These are phyloP conservation scores for Epistrophella euchroma DNA, from an alignment of 2,888 invertebrate genomes.

Conservation along the genomic window DNA sequence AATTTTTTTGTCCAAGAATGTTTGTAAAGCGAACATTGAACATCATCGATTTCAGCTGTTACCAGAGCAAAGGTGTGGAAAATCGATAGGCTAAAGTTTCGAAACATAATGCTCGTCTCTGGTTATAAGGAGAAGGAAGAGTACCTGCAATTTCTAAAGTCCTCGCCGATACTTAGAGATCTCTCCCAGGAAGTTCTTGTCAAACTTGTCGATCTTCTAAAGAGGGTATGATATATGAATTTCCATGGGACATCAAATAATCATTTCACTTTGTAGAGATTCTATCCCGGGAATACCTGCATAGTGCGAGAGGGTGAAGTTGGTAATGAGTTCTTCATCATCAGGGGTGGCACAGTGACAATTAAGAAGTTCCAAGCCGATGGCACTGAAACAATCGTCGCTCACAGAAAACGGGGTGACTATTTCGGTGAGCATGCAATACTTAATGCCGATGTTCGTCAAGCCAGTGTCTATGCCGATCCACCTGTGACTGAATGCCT, in stretches of 20 bases:
- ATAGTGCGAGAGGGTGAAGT: constrained; percentile 94
- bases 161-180: constrained; percentile 91
- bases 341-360: constrained; percentile 92
- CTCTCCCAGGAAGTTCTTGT: constrained; percentile 89
- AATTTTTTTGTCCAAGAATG: not conserved
- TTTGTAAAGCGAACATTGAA: not conserved
- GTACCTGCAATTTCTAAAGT: constrained; percentile 92
- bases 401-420: constrained; percentile 89
- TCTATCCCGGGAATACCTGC: constrained; percentile 90
- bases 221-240: constrained; percentile 86
- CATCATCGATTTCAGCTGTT: constrained; percentile 85
- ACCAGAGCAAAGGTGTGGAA: constrained; percentile 94
- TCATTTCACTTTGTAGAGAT: constrained; percentile 86
- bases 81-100: constrained; percentile 93
- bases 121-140: constrained; percentile 93
- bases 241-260: not conserved
- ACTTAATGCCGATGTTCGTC: constrained; percentile 92
- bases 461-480: constrained; percentile 95
- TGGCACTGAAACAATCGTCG: constrained; percentile 88
- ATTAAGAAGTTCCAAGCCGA: constrained; percentile 88
- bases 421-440: constrained; percentile 96
- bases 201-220: constrained; percentile 94
- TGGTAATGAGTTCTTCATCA: constrained; percentile 96
- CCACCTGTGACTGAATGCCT: constrained; percentile 93
- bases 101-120: constrained; percentile 94